Evolutionary conservation across 2,797 vertebrate species (phyloP).

Genomic region (Coreius guichenoti): DNA sequence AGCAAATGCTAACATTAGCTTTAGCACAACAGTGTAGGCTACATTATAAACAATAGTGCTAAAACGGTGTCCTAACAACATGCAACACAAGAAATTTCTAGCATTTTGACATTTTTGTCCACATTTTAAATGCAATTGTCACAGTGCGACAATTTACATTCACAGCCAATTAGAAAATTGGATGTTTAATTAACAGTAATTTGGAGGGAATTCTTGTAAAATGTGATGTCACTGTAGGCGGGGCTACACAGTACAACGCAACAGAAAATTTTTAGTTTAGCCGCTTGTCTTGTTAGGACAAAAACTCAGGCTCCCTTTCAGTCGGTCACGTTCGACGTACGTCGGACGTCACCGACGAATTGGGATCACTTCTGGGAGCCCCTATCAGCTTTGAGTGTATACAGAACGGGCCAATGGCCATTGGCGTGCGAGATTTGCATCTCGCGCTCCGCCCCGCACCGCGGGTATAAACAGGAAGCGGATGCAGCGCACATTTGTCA

Average conservation of each 20-base stretch:
- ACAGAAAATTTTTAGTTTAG: background rate
- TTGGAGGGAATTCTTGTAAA: background rate
- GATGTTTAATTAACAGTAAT: background rate
- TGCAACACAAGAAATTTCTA: background rate
- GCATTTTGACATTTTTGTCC: background rate
- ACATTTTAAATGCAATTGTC: background rate
- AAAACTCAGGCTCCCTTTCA: too few relatives aligned
- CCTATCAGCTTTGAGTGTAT: too few relatives aligned
- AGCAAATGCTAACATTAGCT: slow-evolving; percentile 4
- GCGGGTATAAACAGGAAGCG: too few relatives aligned
- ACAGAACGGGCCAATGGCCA: too few relatives aligned
- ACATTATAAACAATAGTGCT: background rate
- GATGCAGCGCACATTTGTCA: too few relatives aligned
- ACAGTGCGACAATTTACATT: background rate
- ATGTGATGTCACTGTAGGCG: background rate
- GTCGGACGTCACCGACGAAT: too few relatives aligned
- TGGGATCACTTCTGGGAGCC: too few relatives aligned
- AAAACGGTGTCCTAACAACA: background rate
- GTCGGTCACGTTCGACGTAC: too few relatives aligned
- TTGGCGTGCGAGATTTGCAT: too few relatives aligned
- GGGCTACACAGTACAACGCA: background rate
- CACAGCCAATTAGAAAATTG: background rate
- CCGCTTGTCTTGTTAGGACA: background rate
- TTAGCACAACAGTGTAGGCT: background rate
- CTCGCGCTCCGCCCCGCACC: too few relatives aligned